Percentiles rank a stretch among this genome's conserved stretches.
Evolutionary conservation across 1,140 invertebrate genomes (phyloP).

Genomic region (Chrysopa pallens): DNA sequence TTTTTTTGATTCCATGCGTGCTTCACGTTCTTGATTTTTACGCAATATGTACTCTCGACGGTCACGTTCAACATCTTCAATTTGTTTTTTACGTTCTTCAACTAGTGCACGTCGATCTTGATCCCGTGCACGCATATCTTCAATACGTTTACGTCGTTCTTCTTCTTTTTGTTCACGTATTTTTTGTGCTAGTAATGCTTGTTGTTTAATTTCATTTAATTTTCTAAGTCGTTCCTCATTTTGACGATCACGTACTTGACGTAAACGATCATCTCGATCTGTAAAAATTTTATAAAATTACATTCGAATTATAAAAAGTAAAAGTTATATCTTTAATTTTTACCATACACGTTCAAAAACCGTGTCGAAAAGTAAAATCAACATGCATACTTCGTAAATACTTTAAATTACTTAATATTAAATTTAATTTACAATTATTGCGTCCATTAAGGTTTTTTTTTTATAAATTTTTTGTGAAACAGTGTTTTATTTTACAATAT

Average conservation of each 20-base stretch:
- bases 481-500: too few species aligned
- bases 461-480: too few species aligned
- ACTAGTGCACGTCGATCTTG: conserved; percentile 50
- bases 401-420: too few species aligned
- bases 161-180: conserved; percentile 77
- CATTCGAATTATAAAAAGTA: too few species aligned
- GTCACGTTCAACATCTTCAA: conserved; percentile 71
- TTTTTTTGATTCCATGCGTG: conserved; percentile 55
- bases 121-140: conserved; percentile 60
- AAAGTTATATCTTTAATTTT: too few species aligned
- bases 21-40: conserved; percentile 69
- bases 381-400: too few species aligned
- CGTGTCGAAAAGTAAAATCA: too few species aligned
- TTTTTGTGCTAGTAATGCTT: conserved; percentile 67
- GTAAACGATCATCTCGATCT: conserved; percentile 37
- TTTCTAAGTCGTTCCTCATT: conserved; percentile 71
- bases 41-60: conserved; percentile 65
- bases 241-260: conserved; percentile 55
- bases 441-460: too few species aligned
- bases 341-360: too few species aligned
- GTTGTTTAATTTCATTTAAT: conserved; percentile 68
- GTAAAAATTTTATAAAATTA: not conserved
- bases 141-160: conserved; percentile 57
- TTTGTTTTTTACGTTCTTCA: conserved; percentile 69
- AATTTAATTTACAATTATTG: too few species aligned